Percentiles rank a stretch among this genome's conserved stretches.
Conservation (phyloP, 1,140 invertebrate species). For the Trachelipus rathkii region DNA sequence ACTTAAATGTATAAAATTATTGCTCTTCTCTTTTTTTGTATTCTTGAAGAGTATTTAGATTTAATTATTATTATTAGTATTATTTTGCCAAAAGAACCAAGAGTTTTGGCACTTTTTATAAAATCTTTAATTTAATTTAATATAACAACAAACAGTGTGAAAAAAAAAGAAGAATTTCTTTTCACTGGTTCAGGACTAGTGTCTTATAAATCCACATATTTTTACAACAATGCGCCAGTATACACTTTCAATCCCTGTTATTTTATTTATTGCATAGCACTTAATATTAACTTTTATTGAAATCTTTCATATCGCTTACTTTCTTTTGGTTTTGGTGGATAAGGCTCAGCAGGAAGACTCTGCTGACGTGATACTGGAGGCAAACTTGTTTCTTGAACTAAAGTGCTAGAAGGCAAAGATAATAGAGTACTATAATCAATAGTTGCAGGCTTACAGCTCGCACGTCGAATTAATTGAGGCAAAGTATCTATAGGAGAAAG, state of each 20-base stretch:
- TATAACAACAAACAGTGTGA: background rate
- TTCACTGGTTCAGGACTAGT: background rate
- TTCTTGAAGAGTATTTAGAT: slow-evolving; percentile 4
- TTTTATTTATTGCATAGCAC: slow-evolving; percentile 1
- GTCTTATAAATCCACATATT: background rate
- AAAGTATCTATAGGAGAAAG: slow-evolving; percentile 4
- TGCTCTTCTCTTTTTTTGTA: background rate
- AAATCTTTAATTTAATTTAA: background rate
- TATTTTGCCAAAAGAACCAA: background rate
- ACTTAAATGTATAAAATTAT: background rate
- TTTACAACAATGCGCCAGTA: background rate
- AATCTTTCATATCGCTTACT: slow-evolving; percentile 8
- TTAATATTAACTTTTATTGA: background rate
- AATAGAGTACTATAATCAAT: background rate
- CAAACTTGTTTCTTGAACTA: background rate
- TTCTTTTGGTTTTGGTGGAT: background rate
- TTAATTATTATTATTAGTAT: background rate
- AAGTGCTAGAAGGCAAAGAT: slow-evolving; percentile 5
- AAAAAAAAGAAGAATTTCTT: background rate
- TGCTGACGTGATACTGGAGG: background rate
- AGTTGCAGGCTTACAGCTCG: background rate
- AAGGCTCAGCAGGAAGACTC: slow-evolving; percentile 2
- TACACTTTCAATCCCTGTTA: background rate
- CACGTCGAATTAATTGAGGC: slow-evolving; percentile 1
- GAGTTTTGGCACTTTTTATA: background rate